phyloP scores from a whole-genome alignment of 2,113 vertebrate species.

The Bambusicola thoracicus region DNA sequence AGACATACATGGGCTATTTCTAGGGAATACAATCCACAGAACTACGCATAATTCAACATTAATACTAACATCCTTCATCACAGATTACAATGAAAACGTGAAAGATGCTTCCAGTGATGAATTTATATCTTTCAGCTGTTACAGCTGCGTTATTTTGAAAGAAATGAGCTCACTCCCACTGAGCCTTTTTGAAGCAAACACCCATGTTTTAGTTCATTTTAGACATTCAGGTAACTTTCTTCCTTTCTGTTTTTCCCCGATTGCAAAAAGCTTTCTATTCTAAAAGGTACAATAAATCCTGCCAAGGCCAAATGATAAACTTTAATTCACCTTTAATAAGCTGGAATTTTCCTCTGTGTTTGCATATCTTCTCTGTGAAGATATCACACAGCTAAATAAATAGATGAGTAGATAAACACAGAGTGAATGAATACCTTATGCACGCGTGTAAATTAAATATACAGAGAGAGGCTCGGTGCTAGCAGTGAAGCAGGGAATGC shows the following conservation, averaged over 20 bases:
- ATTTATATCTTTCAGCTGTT: background rate
- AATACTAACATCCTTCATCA: slow-evolving; percentile 2
- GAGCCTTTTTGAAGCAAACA: background rate
- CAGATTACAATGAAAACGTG: slow-evolving; percentile 4
- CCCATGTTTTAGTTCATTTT: background rate
- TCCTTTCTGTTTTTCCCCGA: background rate
- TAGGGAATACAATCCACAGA: slow-evolving; percentile 56
- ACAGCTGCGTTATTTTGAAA: background rate
- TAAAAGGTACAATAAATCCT: background rate
- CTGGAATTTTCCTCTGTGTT: slow-evolving; percentile 18
- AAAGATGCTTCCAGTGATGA: background rate
- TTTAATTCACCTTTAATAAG: slow-evolving; percentile 34
- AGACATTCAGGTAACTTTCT: background rate
- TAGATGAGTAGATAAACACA: slow-evolving; percentile 12
- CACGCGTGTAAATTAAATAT: background rate
- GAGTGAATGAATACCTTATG: background rate
- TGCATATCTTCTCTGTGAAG: slow-evolving; percentile 1
- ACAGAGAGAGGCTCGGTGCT: background rate
- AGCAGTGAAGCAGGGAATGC: background rate
- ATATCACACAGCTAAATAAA: slow-evolving; percentile 24
- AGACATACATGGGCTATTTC: slow-evolving; percentile 49
- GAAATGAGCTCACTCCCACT: background rate
- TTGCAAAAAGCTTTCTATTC: background rate
- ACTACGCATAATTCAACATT: slow-evolving; percentile 31
- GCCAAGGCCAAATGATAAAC: background rate